Evolutionary conservation across 2,888 invertebrate species (phyloP).

Genomic region (Desoria tigrina): DNA sequence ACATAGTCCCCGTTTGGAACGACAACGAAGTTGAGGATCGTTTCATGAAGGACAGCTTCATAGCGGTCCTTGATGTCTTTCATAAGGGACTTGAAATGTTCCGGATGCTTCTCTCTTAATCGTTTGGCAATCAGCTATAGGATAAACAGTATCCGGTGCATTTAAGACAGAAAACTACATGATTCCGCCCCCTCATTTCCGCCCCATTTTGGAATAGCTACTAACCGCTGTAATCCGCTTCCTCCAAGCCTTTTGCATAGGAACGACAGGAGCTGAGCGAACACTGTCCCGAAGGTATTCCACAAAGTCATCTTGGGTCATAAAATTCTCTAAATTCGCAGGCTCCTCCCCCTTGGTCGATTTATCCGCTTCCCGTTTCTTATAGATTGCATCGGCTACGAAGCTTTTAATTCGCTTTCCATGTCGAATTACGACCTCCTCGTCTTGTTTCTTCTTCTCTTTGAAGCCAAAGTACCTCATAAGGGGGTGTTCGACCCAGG

Average conservation of each 20-base stretch:
- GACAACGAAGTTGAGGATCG: conserved; percentile 47
- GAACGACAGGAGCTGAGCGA: conserved; percentile 44
- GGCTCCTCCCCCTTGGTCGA: conserved; percentile 2
- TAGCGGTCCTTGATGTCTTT: conserved; percentile 42
- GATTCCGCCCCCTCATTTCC: no score
- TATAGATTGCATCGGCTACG: conserved; percentile 33
- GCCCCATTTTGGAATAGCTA: not conserved
- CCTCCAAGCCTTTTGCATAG: conserved; percentile 43
- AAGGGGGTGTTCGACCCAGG: conserved; percentile 44
- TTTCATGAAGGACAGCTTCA: conserved; percentile 43
- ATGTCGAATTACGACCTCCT: conserved; percentile 36
- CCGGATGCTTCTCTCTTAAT: conserved; percentile 33
- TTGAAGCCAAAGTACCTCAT: conserved; percentile 37
- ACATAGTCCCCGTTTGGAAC: conserved; percentile 38
- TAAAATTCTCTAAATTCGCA: conserved; percentile 35
- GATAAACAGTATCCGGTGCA: no score
- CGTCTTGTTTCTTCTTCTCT: conserved; percentile 40
- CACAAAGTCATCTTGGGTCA: conserved; percentile 50
- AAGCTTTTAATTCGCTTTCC: conserved; percentile 39
- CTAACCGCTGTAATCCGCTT: conserved; percentile 42
- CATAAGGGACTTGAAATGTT: conserved; percentile 33
- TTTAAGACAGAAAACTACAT: no score
- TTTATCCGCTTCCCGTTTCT: conserved; percentile 16
- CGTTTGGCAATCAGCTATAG: conserved; percentile 41
- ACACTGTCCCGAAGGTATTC: conserved; percentile 50